Evolutionary conservation across 2,888 invertebrate species (phyloP), one percentile per base, ranked within the genome.

Genomic region (Eurytoma californica): DNA sequence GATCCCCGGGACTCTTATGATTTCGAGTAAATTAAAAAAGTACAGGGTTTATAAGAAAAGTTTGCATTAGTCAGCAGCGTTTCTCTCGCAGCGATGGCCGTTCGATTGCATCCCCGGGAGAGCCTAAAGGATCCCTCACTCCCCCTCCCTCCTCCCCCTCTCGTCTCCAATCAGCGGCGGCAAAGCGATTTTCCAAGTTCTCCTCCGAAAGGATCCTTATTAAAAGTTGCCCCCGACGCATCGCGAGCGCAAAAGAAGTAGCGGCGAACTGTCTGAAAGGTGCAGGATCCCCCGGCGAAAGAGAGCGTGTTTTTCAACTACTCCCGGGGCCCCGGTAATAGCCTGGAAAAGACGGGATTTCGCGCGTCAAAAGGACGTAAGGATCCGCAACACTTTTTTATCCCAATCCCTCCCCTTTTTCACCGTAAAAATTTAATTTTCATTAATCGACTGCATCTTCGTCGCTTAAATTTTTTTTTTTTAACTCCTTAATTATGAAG

Each of bases 41-140:
- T 60, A 55, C 39, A 14, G 30, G 61, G 39, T 53, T 76, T 63
- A 69, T 55, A 63, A 76, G 61, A 69, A 76, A 76, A 76, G 75
- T 76, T 76, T 39, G 28, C 53, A 68, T 68, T 68, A 47, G 28
- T 49, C 18, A 47, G 14, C 49, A n/a, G 18, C 4, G 18, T 66
- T n/a, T 13, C 28, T 24, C 18, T 47, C 47, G 20, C 16, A 7
- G 53, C 20, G 28, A 70, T 70, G 24, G n/a, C 12, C 24, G 65
- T 55, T 47, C 47, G 24, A 63, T 58, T 63, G 53, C 61, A 14
- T 24, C 49, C 12, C 20, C 13, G 2, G 18, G 20, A 63, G n/a
- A 55, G 55, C 47, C 28, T 14, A 47, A 66, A 58, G 67, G 74
- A 60, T 47, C 3, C 9, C 47, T 24, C n/a, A n/a, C 24, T 24